Evolutionary conservation across 2,113 vertebrate genomes (phyloP).

Genomic region (Prietella phreatophila): DNA sequence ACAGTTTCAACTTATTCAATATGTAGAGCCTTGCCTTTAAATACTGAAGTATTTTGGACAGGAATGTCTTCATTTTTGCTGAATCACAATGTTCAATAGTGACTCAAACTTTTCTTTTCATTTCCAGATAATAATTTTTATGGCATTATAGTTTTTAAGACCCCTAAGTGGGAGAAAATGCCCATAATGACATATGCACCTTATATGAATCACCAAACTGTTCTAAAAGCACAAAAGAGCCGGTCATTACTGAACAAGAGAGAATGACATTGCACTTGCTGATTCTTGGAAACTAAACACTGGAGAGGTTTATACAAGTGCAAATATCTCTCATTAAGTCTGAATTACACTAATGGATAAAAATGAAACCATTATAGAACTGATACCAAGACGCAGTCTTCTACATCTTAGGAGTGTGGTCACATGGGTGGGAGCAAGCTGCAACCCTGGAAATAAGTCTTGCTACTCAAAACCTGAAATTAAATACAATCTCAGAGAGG

Average conservation of each 20-base stretch:
- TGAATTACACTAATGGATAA: background rate
- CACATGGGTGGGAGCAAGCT: background rate
- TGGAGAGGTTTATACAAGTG: background rate
- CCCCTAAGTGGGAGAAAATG: background rate
- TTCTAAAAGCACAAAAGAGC: background rate
- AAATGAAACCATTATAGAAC: background rate
- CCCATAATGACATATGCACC: background rate
- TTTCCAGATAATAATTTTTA: slow-evolving; percentile 1
- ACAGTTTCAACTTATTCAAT: background rate
- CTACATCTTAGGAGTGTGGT: background rate
- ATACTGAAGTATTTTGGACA: background rate
- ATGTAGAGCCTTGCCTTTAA: background rate
- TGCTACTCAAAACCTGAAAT: background rate
- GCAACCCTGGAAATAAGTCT: background rate
- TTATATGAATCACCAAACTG: background rate
- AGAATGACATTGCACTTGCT: background rate
- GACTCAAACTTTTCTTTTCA: background rate
- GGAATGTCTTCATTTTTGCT: background rate
- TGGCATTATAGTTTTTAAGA: background rate
- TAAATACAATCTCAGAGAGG: background rate
- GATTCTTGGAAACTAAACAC: background rate
- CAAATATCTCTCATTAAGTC: background rate
- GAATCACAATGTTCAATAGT: background rate
- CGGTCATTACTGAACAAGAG: background rate
- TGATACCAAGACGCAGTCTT: background rate